A percentile compares a stretch with the other conserved stretches of the same genome.
phyloP scores from a whole-genome alignment of 2,888 invertebrate species.

The Agrotis puta region DNA sequence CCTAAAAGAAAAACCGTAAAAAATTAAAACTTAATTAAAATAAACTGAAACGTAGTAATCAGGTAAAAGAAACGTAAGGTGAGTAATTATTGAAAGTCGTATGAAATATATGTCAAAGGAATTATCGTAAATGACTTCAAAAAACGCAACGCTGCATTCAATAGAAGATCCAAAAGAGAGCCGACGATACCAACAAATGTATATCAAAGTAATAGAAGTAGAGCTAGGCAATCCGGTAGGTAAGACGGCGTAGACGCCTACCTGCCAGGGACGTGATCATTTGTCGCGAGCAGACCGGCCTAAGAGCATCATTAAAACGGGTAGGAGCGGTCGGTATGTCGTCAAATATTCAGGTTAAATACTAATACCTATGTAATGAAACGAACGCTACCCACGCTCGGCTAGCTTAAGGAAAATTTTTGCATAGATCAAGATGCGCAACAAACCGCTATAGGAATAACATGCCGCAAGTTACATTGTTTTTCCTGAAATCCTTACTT shows the following conservation, averaged over 20 bases:
- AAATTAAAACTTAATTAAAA: too few species aligned
- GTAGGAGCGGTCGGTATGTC: slow-evolving; percentile 42
- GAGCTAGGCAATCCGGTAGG: too few species aligned
- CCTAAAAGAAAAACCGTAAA: too few species aligned
- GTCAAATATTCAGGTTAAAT: slow-evolving; percentile 33
- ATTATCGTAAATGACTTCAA: too few species aligned
- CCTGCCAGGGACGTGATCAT: background rate
- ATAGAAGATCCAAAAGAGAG: too few species aligned
- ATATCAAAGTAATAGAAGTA: background rate
- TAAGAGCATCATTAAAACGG: slow-evolving; percentile 30
- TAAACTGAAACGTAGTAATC: too few species aligned
- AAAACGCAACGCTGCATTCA: too few species aligned
- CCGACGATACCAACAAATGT: background rate
- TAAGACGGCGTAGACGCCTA: slow-evolving; percentile 4
- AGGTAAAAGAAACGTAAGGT: too few species aligned
- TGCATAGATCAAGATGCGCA: background rate
- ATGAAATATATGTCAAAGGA: too few species aligned
- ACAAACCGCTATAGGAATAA: too few species aligned
- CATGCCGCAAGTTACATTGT: background rate
- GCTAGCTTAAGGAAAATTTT: background rate
- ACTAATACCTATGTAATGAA: slow-evolving; percentile 5
- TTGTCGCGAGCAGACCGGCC: background rate
- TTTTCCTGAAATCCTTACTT: slow-evolving; percentile 9
- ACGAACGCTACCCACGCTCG: background rate
- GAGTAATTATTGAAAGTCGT: too few species aligned